Percentiles rank a stretch among this genome's conserved stretches.
Evolutionary conservation across 2,888 invertebrate genomes (phyloP).

Genomic region (Stenchaetothrips biformis): DNA sequence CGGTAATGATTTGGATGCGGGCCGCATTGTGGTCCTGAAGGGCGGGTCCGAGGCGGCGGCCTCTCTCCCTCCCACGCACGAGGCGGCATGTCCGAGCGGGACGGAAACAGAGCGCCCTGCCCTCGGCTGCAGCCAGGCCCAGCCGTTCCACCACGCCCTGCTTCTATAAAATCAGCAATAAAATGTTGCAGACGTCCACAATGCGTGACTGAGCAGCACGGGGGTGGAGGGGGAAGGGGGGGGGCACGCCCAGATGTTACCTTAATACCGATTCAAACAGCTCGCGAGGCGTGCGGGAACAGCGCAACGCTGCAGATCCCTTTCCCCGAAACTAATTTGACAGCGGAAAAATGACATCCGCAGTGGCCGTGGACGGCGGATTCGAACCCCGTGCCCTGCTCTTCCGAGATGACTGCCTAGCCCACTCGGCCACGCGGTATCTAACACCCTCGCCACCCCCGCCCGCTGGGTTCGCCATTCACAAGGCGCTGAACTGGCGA

Average conservation of each 20-base stretch:
- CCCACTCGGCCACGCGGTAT: too few species aligned
- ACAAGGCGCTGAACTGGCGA: too few species aligned
- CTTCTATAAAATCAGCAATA: constrained; percentile 11
- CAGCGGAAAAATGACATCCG: too few species aligned
- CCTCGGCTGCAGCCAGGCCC: background rate
- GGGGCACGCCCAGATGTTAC: background rate
- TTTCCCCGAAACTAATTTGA: too few species aligned
- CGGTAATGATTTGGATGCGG: too few species aligned
- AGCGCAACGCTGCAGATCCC: too few species aligned
- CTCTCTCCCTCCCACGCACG: background rate
- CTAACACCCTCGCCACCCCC: too few species aligned
- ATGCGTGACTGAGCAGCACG: background rate
- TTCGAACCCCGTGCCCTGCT: too few species aligned
- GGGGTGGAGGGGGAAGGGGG: background rate
- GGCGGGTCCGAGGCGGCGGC: background rate
- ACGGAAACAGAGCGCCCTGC: background rate
- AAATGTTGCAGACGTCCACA: constrained; percentile 21
- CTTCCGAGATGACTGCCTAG: too few species aligned
- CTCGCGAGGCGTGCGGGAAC: too few species aligned
- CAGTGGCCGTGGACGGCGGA: too few species aligned
- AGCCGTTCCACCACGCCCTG: background rate
- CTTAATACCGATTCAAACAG: background rate
- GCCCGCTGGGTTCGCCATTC: too few species aligned
- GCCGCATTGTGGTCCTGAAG: background rate
- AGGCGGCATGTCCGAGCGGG: background rate